Conservation (phyloP, 2,113 vertebrate species). For the Toxotes jaculatrix region DNA sequence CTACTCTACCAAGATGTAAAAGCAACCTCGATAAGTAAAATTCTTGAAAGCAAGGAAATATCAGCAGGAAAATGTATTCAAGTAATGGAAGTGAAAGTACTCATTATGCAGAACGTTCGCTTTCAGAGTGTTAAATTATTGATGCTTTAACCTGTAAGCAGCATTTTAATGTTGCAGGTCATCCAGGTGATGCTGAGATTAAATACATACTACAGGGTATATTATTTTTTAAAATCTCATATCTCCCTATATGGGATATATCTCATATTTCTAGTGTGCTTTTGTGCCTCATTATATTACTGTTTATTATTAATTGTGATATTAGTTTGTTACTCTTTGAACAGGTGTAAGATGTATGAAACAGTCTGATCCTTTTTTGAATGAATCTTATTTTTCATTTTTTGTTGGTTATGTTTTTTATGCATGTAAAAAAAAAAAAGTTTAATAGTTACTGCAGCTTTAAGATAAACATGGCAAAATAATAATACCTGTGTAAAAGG, state of each 20-base stretch:
- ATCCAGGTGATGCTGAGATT: constrained; percentile 20
- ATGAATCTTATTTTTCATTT: too few relatives aligned
- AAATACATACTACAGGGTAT: neutral
- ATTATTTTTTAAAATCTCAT: neutral
- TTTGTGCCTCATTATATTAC: neutral
- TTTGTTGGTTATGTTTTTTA: neutral
- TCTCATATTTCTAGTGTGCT: neutral
- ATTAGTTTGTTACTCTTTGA: neutral
- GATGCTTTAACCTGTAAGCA: constrained; percentile 42
- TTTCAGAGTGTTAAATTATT: constrained; percentile 45
- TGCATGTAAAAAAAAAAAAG: neutral
- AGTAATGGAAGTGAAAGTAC: neutral
- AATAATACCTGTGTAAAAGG: neutral
- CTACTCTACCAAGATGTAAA: neutral
- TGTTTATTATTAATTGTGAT: neutral
- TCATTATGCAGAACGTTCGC: constrained; percentile 18
- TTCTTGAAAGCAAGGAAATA: neutral
- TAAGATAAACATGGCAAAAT: neutral
- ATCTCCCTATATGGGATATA: neutral
- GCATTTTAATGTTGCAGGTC: constrained; percentile 49
- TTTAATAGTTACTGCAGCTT: neutral
- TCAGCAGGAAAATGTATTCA: constrained; percentile 10
- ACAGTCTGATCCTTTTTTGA: too few relatives aligned
- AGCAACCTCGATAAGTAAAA: neutral
- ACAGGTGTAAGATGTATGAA: neutral